Conservation (phyloP, 1,140 invertebrate genomes). For the Drosophila kikkawai region DNA sequence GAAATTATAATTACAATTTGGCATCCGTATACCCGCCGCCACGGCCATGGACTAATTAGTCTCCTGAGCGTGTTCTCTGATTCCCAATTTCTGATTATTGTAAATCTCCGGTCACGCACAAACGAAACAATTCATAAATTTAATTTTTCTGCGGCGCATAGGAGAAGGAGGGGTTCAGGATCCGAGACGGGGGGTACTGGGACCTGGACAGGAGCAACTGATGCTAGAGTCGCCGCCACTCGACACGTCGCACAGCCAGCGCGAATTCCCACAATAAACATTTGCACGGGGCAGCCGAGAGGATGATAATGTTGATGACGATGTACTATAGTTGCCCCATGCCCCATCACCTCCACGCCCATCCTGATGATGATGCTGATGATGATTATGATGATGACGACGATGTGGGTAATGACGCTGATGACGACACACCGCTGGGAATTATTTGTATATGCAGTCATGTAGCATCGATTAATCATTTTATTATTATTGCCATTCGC, state of each 20-base stretch:
- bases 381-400: constrained; percentile 38
- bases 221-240: constrained; percentile 34
- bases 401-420: constrained; percentile 68
- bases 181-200: not conserved
- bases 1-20: constrained; percentile 80
- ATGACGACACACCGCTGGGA: constrained; percentile 75
- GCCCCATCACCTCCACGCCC: constrained; percentile 1
- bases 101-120: constrained; percentile 83
- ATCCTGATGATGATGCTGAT: constrained; percentile 19
- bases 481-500: constrained; percentile 79
- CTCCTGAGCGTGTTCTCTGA: constrained; percentile 80
- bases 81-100: constrained; percentile 81
- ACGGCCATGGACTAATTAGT: constrained; percentile 71
- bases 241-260: constrained; percentile 66
- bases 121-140: constrained; percentile 83
- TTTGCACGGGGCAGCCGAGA: constrained; percentile 62
- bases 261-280: constrained; percentile 81
- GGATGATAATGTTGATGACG: constrained; percentile 67
- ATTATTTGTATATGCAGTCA: constrained; percentile 83
- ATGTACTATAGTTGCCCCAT: constrained; percentile 36
- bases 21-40: constrained; percentile 25
- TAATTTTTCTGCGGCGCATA: constrained; percentile 61
- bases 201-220: constrained; percentile 19
- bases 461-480: constrained; percentile 84
- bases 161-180: not conserved